Percentiles rank a stretch among this genome's conserved stretches.
phyloP scores from a whole-genome alignment of 2,797 vertebrate species.

The Gadopsis bispinosus region DNA sequence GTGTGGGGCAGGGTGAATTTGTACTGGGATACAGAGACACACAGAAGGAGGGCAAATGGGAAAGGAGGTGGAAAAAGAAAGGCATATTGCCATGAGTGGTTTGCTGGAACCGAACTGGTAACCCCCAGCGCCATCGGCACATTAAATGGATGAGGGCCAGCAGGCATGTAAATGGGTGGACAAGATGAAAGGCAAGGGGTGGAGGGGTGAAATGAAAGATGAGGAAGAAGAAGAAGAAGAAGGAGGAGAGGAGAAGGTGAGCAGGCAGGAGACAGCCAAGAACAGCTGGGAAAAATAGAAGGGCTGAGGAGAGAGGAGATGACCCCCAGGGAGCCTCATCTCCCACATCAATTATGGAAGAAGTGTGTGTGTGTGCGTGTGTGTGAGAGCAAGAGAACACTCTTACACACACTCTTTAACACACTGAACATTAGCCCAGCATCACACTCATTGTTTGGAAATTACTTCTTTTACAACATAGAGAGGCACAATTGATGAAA shows the following conservation, averaged over 20 bases:
- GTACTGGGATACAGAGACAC: constrained; percentile 36
- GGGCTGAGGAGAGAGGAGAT: constrained; percentile 61
- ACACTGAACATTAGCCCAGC: constrained; percentile 5
- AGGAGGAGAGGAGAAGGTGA: constrained; percentile 59
- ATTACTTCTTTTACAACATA: neutral
- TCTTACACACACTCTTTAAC: constrained; percentile 10
- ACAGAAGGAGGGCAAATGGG: constrained; percentile 48
- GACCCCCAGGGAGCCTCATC: constrained; percentile 73
- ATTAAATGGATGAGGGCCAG: constrained; percentile 74
- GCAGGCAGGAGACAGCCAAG: constrained; percentile 59
- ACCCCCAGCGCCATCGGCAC: constrained; percentile 60
- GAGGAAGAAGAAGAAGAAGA: constrained; percentile 21
- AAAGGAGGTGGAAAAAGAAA: constrained; percentile 45
- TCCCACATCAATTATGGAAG: constrained; percentile 80
- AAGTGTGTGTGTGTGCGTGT: constrained; percentile 42
- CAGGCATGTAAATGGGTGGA: constrained; percentile 70
- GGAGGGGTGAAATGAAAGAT: constrained; percentile 64
- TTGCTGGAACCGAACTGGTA: constrained; percentile 57
- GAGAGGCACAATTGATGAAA: neutral
- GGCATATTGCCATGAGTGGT: constrained; percentile 49
- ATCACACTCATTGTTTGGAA: constrained; percentile 2
- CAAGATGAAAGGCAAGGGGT: constrained; percentile 71
- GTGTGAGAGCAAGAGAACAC: constrained; percentile 25
- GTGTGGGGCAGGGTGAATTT: constrained; percentile 40
- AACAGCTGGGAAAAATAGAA: constrained; percentile 70